Base-by-base conservation (phyloP, 2,888 invertebrate species). In the Cephus sareptanus region DNA sequence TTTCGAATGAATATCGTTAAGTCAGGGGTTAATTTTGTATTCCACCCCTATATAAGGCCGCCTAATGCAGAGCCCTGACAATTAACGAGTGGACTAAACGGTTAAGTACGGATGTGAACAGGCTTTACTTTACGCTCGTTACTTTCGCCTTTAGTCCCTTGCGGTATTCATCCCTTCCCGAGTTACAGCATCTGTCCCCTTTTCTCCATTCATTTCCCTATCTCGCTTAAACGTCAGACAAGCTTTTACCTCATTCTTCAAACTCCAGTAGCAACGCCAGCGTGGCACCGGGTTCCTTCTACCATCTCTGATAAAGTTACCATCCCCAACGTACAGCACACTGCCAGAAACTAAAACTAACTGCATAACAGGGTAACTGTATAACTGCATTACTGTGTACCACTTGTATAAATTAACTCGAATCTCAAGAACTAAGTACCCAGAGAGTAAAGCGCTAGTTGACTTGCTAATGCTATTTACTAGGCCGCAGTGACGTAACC, bases 401-500 rank as follows among this genome's bases (percentile, higher is more conserved):
- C 88, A 89, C 90, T 90, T 87, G 90, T 90, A 90, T 90, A 90
- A 90, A 90, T 90, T 90, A 90, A 88, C 89, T 87, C 81, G 89
- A 89, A 90, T 89, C 89, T 90, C 89, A 89, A 90, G 90, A 89
- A 90, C 87, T 89, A 89, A 90, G 88, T 89, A 87, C 86, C 84
- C 85, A 83, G 77, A 85, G 86, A 86, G 87, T 83, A 87, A 88
- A 87, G 86, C 87, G 87, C 88, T 89, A 89, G 89, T 90, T 90
- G 90, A 90, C 90, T 90, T 90, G 90, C 89, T 90, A 90, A 90
- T 90, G 86, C 86, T 89, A 89, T 90, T 90, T 90, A 88, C 88
- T 86, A 84, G 84, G 85, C 77, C 78, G 77, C 85, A 84, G 80
- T 85, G 84, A 85, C 86, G 86, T 83, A 86, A 84, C 78, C 75